Evolutionary conservation across 1,140 invertebrate genomes (phyloP).

Genomic region (Orchestia grillus): DNA sequence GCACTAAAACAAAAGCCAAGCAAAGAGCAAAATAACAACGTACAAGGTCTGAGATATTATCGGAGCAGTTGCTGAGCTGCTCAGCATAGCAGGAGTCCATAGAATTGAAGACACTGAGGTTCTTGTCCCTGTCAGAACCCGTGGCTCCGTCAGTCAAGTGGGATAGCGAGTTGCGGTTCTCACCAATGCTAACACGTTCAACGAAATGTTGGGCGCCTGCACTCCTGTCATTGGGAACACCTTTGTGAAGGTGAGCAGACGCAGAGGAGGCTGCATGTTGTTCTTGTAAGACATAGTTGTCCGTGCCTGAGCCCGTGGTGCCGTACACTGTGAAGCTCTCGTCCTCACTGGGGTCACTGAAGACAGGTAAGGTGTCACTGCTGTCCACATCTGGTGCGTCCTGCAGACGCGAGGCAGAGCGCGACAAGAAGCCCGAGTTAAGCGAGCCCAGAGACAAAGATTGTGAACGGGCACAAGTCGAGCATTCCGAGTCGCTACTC

Average conservation of each 20-base stretch:
- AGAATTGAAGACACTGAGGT: constrained; percentile 7
- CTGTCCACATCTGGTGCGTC: background rate
- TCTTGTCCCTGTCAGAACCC: background rate
- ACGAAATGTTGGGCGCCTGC: background rate
- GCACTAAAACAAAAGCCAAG: background rate
- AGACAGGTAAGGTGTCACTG: background rate
- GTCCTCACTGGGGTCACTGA: background rate
- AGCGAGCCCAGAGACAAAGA: constrained; percentile 17
- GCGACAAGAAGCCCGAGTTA: constrained; percentile 27
- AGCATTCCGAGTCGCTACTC: background rate
- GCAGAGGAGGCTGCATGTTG: background rate
- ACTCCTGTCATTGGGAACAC: background rate
- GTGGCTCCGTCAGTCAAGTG: background rate
- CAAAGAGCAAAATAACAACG: background rate
- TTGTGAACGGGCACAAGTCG: background rate
- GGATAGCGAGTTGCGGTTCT: background rate
- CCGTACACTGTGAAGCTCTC: constrained; percentile 4
- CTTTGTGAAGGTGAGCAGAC: background rate
- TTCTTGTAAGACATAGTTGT: background rate
- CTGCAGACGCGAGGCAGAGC: background rate
- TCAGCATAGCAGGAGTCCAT: constrained; percentile 31
- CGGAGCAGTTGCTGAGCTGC: constrained; percentile 35
- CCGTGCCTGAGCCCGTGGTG: background rate
- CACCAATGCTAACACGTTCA: background rate
- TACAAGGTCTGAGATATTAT: background rate